Conservation (phyloP, 2,888 invertebrate genomes). For the Torymus texanus region DNA sequence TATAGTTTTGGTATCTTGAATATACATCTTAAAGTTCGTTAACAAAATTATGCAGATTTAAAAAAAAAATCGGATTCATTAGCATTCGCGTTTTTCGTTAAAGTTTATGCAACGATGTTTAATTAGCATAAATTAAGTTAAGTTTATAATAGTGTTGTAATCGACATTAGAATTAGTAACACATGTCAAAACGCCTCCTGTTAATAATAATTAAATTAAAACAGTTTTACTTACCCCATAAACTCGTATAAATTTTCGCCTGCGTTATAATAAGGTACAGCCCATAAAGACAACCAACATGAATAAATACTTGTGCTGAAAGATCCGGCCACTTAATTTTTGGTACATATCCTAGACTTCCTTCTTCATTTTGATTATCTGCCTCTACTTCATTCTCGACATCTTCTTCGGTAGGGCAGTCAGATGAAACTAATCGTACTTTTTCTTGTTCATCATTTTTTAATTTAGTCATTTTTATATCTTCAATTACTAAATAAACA, state of each 20-base stretch:
- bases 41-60: no score
- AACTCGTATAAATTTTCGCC: slow-evolving; percentile 80
- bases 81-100: no score
- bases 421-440: neutral
- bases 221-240: slow-evolving; percentile 83
- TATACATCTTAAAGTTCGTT: no score
- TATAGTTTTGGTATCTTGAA: no score
- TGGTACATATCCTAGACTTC: slow-evolving; percentile 76
- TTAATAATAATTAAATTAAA: neutral
- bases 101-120: no score
- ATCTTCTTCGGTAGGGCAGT: neutral
- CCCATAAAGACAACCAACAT: slow-evolving; percentile 83
- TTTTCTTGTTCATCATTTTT: neutral
- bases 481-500: no score
- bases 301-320: slow-evolving; percentile 82
- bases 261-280: slow-evolving; percentile 80
- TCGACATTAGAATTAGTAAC: no score
- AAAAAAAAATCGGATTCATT: no score
- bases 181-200: neutral
- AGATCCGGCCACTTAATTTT: slow-evolving; percentile 85
- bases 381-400: neutral
- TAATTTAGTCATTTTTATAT: no score
- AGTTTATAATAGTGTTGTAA: no score
- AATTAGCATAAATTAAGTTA: no score
- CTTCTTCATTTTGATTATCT: neutral